Evolutionary conservation across 35 echinoderm and acorn worm genomes (phyloP).

Genomic region (Holothuria glaberrima): DNA sequence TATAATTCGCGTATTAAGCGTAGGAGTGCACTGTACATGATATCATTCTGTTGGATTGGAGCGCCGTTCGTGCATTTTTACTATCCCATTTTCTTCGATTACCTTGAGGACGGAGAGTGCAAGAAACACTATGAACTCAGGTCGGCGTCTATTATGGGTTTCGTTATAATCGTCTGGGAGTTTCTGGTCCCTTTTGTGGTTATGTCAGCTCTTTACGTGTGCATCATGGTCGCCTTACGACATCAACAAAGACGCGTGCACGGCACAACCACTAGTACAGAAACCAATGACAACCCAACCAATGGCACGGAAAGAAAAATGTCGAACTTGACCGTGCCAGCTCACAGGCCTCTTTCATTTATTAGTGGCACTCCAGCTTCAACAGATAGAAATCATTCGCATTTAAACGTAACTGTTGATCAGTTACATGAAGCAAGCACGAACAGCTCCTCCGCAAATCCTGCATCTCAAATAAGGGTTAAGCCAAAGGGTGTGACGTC

Average conservation of each 20-base stretch:
- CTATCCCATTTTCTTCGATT: conserved; percentile 70
- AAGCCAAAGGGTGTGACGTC: background rate
- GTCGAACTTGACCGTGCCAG: conserved; percentile 33
- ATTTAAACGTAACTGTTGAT: background rate
- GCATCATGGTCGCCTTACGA: conserved; percentile 38
- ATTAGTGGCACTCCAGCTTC: background rate
- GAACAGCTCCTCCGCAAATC: conserved; percentile 2
- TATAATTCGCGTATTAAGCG: conserved; percentile 55
- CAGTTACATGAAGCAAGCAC: conserved; percentile 2
- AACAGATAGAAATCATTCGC: background rate
- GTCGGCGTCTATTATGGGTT: conserved; percentile 26
- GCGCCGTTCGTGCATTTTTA: conserved; percentile 66
- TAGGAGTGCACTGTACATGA: conserved; percentile 33
- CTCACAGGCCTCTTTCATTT: conserved; percentile 2
- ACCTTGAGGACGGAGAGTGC: conserved; percentile 50
- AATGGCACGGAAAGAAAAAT: background rate
- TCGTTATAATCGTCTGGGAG: conserved; percentile 71
- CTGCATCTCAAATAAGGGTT: conserved; percentile 17
- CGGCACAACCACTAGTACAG: background rate
- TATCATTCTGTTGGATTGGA: conserved; percentile 67
- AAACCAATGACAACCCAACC: background rate
- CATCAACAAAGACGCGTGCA: conserved; percentile 27
- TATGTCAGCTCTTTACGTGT: conserved; percentile 65
- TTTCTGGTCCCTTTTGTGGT: conserved; percentile 68
- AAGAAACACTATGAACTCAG: conserved; percentile 11